Evolutionary conservation across 2,888 invertebrate species (phyloP), one percentile per base, ranked within the genome.

Genomic region (Auanema sp.): DNA sequence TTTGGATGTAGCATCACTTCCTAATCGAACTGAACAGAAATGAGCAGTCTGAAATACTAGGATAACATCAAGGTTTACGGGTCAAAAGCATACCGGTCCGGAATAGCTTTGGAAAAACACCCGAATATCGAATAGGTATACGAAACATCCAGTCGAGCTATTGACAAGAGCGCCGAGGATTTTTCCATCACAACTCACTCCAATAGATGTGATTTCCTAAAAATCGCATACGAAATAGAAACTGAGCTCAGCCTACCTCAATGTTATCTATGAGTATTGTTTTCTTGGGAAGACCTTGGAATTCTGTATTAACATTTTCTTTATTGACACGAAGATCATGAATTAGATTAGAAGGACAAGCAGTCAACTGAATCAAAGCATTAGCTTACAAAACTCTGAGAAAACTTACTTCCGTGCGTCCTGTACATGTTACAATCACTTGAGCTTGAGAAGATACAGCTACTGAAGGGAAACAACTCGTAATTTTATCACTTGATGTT

Each of bases 111-210:
- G 52, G 6, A 64, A 41, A 50, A 75, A 69, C 5, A 66, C 47
- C 16, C 50, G 43, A 16, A 72, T 63, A 52, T 77, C 72, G 54
- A 67, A 77, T 10, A 79, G 58, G 44, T 76, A 63, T 1, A 77
- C 75, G 42, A 76, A 78, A 11, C 72, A 65, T 23, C 77, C 76
- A 16, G 66, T 60, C n/a, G 59, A 41, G 10, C 67, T 65, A 23
- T 51, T 54, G 11, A 68, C 69, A 12, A 68, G 67, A 8, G 73
- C 59, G 4, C 68, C 75, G 23, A 77, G 64, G n/a, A 75, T 66
- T 1, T 66, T 75, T 14, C 76, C 76, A 55, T 73, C 67, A 18
- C 66, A 72, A 64, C 70, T 72, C 11, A 67, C 44, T 25, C 66
- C 62, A 25, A 70, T 56, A 24, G 61, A 64, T n/a, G 65, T 60